These are phyloP conservation scores for Apogon talboti DNA, from an alignment of 2,797 vertebrate species.

Conservation along the genomic window DNA sequence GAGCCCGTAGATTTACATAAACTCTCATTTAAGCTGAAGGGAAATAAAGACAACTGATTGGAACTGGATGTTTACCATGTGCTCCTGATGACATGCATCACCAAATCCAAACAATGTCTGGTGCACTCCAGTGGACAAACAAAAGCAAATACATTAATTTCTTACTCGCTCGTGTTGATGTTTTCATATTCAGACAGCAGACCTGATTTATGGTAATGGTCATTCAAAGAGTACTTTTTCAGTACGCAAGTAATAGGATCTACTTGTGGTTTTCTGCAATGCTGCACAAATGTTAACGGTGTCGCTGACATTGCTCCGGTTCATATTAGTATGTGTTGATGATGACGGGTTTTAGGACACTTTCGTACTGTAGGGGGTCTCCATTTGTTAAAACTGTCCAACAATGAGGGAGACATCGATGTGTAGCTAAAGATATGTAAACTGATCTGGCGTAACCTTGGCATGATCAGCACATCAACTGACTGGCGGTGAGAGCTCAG, in stretches of 20 bases:
- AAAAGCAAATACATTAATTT: slow-evolving; percentile 7
- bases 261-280: not conserved
- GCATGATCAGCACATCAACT: slow-evolving; percentile 71
- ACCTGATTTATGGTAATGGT: not conserved
- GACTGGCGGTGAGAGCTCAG: slow-evolving; percentile 65
- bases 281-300: not conserved
- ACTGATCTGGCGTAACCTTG: slow-evolving; percentile 54
- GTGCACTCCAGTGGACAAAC: slow-evolving; percentile 32
- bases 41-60: slow-evolving; percentile 26
- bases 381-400: not conserved
- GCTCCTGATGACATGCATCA: slow-evolving; percentile 1
- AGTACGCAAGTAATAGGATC: not conserved
- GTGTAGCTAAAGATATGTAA: slow-evolving; percentile 57
- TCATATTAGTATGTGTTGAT: not conserved
- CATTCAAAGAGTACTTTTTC: not conserved
- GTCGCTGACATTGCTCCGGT: not conserved
- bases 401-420: slow-evolving; percentile 46
- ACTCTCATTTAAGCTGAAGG: not conserved
- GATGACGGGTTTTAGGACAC: not conserved
- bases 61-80: not conserved
- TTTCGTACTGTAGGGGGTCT: no score
- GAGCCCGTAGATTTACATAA: not conserved
- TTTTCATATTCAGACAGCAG: not conserved
- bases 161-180: slow-evolving; percentile 1
- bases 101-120: slow-evolving; percentile 32